A percentile compares a stretch with the other conserved stretches of the same genome.
Conservation (phyloP, 2,113 vertebrate species). For the Acrocephalus arundinaceus region DNA sequence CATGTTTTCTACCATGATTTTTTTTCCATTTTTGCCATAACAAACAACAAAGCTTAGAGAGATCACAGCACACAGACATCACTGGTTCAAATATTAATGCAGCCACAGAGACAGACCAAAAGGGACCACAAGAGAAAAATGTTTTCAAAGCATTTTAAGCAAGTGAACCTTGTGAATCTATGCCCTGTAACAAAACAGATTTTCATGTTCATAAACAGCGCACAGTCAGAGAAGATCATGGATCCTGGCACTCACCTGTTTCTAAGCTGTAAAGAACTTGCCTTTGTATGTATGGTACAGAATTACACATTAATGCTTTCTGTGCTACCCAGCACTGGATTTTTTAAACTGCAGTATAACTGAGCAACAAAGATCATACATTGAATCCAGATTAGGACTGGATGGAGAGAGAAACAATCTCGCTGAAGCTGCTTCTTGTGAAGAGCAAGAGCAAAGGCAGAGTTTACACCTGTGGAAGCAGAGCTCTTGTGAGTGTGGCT, state of each 20-base stretch:
- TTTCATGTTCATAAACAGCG: not conserved
- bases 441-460: not conserved
- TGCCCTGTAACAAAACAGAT: not conserved
- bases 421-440: not conserved
- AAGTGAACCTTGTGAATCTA: not conserved
- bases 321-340: not conserved
- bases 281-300: not conserved
- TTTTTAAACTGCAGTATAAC: not conserved
- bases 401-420: not conserved
- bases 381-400: not conserved
- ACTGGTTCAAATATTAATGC: not conserved
- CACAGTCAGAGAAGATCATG: not conserved
- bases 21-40: constrained; percentile 20
- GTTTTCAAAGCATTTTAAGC: not conserved
- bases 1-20: not conserved
- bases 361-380: not conserved
- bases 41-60: constrained; percentile 25
- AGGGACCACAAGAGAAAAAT: not conserved
- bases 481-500: not conserved
- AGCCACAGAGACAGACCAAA: not conserved
- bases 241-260: not conserved
- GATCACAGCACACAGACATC: not conserved
- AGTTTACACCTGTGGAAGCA: not conserved
- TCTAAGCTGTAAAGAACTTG: not conserved
- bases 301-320: not conserved